Evolutionary conservation across 1,140 invertebrate genomes (phyloP).

Genomic region (Conus betulinus): DNA sequence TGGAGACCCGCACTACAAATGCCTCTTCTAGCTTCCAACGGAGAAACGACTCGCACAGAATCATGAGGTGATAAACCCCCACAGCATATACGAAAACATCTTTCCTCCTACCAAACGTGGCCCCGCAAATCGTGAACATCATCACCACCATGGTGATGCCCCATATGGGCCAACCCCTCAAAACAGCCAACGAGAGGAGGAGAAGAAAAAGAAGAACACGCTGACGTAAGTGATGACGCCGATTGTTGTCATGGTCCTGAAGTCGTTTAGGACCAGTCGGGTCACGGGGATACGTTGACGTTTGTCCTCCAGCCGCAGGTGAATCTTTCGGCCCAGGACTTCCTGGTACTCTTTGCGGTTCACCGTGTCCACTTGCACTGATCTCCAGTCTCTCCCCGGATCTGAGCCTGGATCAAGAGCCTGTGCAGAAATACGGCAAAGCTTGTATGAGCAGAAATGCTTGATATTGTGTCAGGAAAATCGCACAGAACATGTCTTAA

Average conservation of each 20-base stretch:
- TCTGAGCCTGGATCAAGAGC: slow-evolving; percentile 32
- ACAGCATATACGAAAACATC: slow-evolving; percentile 58
- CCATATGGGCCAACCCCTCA: slow-evolving; percentile 40
- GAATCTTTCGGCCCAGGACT: slow-evolving; percentile 51
- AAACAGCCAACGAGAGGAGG: slow-evolving; percentile 21
- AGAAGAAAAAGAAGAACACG: slow-evolving; percentile 36
- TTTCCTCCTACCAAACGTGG: slow-evolving; percentile 42
- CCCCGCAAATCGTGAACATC: slow-evolving; percentile 40
- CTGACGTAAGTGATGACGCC: slow-evolving; percentile 42
- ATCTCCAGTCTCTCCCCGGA: slow-evolving; percentile 30
- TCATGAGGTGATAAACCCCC: slow-evolving; percentile 44
- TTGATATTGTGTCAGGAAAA: no score
- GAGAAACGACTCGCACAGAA: slow-evolving; percentile 43
- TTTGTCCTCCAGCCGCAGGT: slow-evolving; percentile 36
- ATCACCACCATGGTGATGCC: slow-evolving; percentile 41
- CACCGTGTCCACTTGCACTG: slow-evolving; percentile 39
- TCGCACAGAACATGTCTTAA: no score
- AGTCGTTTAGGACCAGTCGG: slow-evolving; percentile 21
- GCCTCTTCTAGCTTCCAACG: slow-evolving; percentile 40
- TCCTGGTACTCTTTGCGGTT: slow-evolving; percentile 51
- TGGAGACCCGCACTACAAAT: slow-evolving; percentile 23
- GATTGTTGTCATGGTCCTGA: slow-evolving; percentile 49
- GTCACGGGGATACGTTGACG: slow-evolving; percentile 20
- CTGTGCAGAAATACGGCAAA: not conserved
- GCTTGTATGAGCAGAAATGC: no score